A percentile compares a stretch with the other conserved stretches of the same genome.
Conservation (phyloP, 2,888 invertebrate species). For the Lasioglossum lativentre region DNA sequence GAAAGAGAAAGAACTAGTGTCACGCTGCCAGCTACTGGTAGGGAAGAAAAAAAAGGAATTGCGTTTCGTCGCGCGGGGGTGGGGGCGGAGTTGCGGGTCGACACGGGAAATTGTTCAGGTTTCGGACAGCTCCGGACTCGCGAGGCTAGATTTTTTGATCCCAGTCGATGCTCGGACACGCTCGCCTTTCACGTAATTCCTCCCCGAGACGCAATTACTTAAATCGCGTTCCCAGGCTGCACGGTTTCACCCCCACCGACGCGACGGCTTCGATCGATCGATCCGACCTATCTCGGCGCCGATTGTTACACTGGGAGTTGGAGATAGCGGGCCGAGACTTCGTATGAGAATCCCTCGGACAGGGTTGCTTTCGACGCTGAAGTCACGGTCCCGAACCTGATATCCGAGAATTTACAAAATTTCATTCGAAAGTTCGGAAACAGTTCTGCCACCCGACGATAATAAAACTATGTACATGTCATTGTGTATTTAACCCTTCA, state of each 20-base stretch:
- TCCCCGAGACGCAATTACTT: constrained; percentile 16
- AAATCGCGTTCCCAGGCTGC: constrained; percentile 4
- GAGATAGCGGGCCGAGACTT: constrained; percentile 1
- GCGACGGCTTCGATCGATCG: constrained; percentile 20
- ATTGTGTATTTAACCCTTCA: neutral
- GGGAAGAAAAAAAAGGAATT: neutral
- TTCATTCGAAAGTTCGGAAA: neutral
- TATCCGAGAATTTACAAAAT: neutral
- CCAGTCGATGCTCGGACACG: neutral
- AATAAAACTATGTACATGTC: neutral
- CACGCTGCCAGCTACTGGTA: neutral
- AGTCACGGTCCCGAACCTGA: neutral
- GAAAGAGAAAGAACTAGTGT: neutral
- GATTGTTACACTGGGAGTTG: neutral
- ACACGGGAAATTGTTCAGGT: neutral
- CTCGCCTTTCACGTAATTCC: constrained; percentile 17
- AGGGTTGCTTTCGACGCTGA: neutral
- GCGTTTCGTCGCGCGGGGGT: neutral
- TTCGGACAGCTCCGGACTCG: neutral
- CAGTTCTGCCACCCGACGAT: neutral
- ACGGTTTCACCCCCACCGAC: constrained; percentile 8
- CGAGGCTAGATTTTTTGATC: neutral
- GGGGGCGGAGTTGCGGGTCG: neutral
- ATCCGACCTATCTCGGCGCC: constrained; percentile 12
- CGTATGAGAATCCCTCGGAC: neutral